These are phyloP conservation scores for Drosophila greeni DNA, from an alignment of 2,888 invertebrate species.

Conservation along the genomic window DNA sequence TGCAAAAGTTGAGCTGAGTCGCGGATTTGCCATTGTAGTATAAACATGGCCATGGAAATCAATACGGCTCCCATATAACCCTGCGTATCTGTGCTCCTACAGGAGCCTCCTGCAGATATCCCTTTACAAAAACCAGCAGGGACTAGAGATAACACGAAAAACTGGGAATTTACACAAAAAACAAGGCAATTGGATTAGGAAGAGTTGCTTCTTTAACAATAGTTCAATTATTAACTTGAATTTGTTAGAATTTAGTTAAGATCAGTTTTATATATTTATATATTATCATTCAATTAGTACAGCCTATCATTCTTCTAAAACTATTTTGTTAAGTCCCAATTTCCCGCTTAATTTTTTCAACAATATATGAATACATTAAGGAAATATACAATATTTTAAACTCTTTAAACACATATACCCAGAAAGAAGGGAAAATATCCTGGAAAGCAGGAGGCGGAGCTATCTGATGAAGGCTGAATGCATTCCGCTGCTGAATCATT, in stretches of 20 bases:
- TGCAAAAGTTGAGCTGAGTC: slow-evolving; percentile 48
- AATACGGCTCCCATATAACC: slow-evolving; percentile 38
- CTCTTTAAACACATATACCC: background rate
- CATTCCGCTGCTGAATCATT: slow-evolving; percentile 27
- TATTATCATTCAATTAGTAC: background rate
- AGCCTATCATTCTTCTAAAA: background rate
- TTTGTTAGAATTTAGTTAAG: background rate
- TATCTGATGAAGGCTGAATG: slow-evolving; percentile 18
- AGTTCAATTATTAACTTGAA: background rate
- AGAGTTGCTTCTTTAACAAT: background rate
- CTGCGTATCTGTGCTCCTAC: background rate
- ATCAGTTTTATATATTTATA: background rate
- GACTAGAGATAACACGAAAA: background rate
- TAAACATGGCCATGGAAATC: slow-evolving; percentile 59
- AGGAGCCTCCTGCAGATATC: background rate
- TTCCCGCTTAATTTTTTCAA: background rate
- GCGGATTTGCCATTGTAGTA: slow-evolving; percentile 58
- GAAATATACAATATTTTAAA: background rate
- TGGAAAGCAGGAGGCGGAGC: background rate
- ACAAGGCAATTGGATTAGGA: background rate
- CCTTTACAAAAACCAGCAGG: background rate
- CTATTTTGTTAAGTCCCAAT: background rate
- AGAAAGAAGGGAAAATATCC: background rate
- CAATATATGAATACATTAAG: background rate
- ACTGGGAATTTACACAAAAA: background rate